Conservation (phyloP, 1,140 invertebrate genomes). For the Drosophila simulans region DNA sequence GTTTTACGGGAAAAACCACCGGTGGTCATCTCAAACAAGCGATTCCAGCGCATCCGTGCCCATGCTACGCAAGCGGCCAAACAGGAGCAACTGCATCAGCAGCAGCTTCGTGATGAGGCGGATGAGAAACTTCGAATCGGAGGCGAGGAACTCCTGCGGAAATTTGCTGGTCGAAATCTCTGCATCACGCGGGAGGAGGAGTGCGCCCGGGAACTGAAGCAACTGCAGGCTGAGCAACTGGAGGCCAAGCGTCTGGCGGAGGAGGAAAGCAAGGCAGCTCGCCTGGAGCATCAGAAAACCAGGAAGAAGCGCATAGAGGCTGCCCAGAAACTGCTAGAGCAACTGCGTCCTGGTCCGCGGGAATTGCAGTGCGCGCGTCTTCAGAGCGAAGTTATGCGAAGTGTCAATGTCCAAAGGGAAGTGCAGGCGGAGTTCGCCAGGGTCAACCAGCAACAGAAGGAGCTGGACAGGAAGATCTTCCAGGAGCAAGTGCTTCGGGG, state of each 20-base stretch:
- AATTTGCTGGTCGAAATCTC: constrained; percentile 53
- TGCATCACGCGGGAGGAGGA: constrained; percentile 51
- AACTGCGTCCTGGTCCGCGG: constrained; percentile 71
- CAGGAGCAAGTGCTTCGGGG: constrained; percentile 60
- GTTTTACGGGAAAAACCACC: constrained; percentile 52
- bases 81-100: constrained; percentile 34
- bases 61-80: constrained; percentile 47
- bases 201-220: constrained; percentile 37
- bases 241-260: constrained; percentile 30
- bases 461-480: constrained; percentile 49
- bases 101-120: constrained; percentile 26
- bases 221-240: constrained; percentile 18
- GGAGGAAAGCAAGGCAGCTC: constrained; percentile 34
- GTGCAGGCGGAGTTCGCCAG: constrained; percentile 67
- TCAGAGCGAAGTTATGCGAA: constrained; percentile 71
- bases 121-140: constrained; percentile 54
- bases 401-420: constrained; percentile 63
- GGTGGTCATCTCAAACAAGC: constrained; percentile 52
- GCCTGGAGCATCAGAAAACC: constrained; percentile 29
- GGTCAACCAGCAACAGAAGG: constrained; percentile 35
- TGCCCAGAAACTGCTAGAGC: constrained; percentile 67
- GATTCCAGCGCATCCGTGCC: constrained; percentile 45
- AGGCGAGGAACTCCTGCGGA: constrained; percentile 61
- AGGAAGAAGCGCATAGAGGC: constrained; percentile 58
- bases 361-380: constrained; percentile 67